A percentile compares a stretch with the other conserved stretches of the same genome.
Conservation (phyloP, 2,113 vertebrate species). For the Urocynchramus pylzowi region DNA sequence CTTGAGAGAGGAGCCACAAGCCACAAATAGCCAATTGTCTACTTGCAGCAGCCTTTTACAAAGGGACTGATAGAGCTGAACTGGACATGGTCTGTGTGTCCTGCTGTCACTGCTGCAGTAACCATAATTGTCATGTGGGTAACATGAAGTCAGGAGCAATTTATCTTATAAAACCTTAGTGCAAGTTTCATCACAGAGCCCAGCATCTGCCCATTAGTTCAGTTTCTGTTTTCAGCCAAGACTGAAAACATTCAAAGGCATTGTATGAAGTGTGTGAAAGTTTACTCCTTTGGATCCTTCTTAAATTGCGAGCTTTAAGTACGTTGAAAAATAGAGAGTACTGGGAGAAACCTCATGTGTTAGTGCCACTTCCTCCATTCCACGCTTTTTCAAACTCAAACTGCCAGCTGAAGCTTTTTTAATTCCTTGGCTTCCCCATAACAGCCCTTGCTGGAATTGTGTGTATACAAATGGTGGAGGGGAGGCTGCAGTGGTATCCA, state of each 20-base stretch:
- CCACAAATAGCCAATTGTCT: slow-evolving; percentile 16
- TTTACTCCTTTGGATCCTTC: not conserved
- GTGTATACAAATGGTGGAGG: no score
- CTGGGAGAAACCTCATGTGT: not conserved
- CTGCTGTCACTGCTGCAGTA: not conserved
- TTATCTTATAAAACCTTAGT: not conserved
- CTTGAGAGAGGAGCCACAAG: slow-evolving; percentile 18
- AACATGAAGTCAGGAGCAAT: not conserved
- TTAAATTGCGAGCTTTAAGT: not conserved
- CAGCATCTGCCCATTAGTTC: not conserved
- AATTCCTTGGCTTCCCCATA: not conserved
- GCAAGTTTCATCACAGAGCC: not conserved
- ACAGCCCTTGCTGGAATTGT: not conserved
- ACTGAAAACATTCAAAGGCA: not conserved
- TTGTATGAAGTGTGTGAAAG: not conserved
- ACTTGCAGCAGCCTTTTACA: not conserved
- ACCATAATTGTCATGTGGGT: not conserved
- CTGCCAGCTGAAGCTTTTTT: not conserved
- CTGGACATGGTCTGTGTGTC: not conserved
- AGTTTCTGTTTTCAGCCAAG: not conserved
- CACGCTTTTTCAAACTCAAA: not conserved
- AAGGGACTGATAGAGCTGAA: slow-evolving; percentile 6
- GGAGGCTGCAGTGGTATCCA: not conserved
- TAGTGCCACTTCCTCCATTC: not conserved
- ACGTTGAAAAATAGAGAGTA: not conserved